These are phyloP conservation scores for Chamaea fasciata DNA, from an alignment of 2,113 vertebrate genomes.

Conservation along the genomic window DNA sequence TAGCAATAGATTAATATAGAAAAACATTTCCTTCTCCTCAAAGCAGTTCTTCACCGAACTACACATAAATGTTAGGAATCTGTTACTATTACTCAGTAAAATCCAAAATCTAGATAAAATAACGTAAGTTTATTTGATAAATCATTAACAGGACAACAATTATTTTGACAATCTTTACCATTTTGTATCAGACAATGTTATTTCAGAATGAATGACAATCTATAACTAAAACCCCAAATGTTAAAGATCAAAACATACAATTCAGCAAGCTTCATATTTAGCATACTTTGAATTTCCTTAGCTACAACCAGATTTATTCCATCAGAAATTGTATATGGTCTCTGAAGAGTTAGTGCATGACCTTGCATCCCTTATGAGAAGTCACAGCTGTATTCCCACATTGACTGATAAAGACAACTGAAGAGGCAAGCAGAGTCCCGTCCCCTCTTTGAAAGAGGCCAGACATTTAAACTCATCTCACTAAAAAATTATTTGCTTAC, in stretches of 20 bases:
- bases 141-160: background rate
- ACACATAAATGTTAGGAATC: background rate
- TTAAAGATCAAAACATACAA: background rate
- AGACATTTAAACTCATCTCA: constrained; percentile 11
- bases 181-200: background rate
- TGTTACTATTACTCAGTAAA: background rate
- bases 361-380: constrained; percentile 56
- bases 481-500: background rate
- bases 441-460: background rate
- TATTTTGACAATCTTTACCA: background rate
- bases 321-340: constrained; percentile 56
- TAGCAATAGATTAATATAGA: background rate
- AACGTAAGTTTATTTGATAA: background rate
- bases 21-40: background rate
- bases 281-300: constrained; percentile 45
- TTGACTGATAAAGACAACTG: constrained; percentile 61
- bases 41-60: background rate
- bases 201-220: background rate
- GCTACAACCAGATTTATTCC: constrained; percentile 51
- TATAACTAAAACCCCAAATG: background rate
- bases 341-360: constrained; percentile 54
- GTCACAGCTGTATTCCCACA: constrained; percentile 65
- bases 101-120: background rate
- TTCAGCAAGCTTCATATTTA: constrained; percentile 23
- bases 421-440: background rate